Evolutionary conservation across 2,113 vertebrate genomes (phyloP).

Genomic region (Prionailurus bengalensis): DNA sequence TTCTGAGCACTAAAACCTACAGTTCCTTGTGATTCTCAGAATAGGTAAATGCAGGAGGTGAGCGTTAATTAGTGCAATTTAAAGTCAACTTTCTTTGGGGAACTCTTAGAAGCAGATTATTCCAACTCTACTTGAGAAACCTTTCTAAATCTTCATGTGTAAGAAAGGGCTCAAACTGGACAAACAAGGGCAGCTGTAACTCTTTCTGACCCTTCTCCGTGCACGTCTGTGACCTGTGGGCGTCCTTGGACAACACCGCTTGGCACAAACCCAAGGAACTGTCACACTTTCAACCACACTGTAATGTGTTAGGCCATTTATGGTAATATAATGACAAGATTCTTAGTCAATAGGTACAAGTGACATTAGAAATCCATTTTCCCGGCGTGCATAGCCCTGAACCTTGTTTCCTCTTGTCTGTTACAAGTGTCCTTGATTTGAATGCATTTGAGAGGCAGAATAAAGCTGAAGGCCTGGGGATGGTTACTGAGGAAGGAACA

Average conservation of each 20-base stretch:
- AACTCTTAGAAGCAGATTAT: neutral
- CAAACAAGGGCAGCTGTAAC: neutral
- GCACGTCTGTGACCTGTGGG: neutral
- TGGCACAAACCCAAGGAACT: neutral
- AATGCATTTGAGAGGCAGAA: constrained; percentile 99
- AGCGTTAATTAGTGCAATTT: neutral
- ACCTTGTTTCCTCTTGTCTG: constrained; percentile 70
- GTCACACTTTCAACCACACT: neutral
- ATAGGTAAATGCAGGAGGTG: neutral
- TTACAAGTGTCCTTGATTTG: constrained; percentile 96
- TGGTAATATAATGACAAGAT: neutral
- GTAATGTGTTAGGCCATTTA: neutral
- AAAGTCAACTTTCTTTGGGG: neutral
- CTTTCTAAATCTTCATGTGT: constrained; percentile 36
- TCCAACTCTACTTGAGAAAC: neutral
- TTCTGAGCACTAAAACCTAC: neutral
- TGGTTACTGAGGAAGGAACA: constrained; percentile 99
- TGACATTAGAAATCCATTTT: constrained; percentile 32
- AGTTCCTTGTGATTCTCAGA: neutral
- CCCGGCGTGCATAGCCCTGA: constrained; percentile 31
- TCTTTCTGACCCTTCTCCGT: neutral
- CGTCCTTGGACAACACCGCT: neutral
- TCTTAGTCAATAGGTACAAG: neutral
- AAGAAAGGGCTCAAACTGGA: neutral
- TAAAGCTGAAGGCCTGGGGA: constrained; percentile 99